Evolutionary conservation across 2,888 invertebrate genomes (phyloP).

Genomic region (Xestobium rufovillosum): DNA sequence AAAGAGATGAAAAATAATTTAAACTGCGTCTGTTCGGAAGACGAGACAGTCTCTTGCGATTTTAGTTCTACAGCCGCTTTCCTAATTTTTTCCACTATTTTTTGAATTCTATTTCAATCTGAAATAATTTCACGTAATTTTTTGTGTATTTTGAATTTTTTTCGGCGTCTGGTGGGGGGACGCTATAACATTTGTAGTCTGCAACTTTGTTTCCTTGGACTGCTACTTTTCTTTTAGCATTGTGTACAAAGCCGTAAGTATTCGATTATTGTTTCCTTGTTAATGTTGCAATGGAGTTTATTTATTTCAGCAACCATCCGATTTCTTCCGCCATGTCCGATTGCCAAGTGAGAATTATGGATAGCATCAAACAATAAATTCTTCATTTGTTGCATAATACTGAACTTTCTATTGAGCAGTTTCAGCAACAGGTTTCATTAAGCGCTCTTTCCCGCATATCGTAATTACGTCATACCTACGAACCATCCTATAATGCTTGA

Average conservation of each 20-base stretch:
- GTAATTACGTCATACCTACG: not conserved
- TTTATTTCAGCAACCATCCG: constrained; percentile 6
- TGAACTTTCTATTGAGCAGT: constrained; percentile 1
- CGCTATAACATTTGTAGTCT: too few relatives aligned
- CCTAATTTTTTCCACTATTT: too few relatives aligned
- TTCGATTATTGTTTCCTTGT: constrained; percentile 4
- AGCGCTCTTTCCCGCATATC: not conserved
- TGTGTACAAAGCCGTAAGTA: constrained; percentile 3
- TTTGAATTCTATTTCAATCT: too few relatives aligned
- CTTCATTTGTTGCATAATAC: constrained; percentile 5
- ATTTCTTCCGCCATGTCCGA: constrained; percentile 8
- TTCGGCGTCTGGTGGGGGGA: too few relatives aligned
- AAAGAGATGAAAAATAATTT: too few relatives aligned
- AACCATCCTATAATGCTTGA: not conserved
- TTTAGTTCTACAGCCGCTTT: too few relatives aligned
- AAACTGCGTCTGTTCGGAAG: too few relatives aligned
- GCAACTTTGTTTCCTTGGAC: constrained; percentile 11
- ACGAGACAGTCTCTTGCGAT: too few relatives aligned
- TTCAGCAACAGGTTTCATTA: constrained; percentile 1
- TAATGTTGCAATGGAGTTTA: constrained; percentile 1
- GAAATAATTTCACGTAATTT: too few relatives aligned
- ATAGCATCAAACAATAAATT: constrained; percentile 5
- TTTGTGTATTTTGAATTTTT: too few relatives aligned
- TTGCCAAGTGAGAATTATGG: constrained; percentile 5
- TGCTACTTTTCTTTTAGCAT: not conserved